phyloP scores from a whole-genome alignment of 1,140 invertebrate species.

The Carcinoscorpius rotundicauda region DNA sequence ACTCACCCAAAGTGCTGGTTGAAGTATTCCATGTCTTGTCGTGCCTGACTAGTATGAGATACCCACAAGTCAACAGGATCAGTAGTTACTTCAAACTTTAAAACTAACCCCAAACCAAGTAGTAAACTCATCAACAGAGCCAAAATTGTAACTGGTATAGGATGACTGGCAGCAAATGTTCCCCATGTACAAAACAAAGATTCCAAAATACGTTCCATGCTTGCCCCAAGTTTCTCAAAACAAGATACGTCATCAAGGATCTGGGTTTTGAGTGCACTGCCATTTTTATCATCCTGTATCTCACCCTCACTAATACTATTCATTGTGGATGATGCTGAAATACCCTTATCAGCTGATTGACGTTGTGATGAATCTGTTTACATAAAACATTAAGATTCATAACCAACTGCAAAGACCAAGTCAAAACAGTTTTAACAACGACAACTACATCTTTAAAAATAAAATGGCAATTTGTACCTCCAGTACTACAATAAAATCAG shows the following conservation, averaged over 20 bases:
- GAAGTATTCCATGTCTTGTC: constrained; percentile 79
- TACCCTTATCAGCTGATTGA: no score
- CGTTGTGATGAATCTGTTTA: no score
- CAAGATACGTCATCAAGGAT: background rate
- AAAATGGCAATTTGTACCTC: no score
- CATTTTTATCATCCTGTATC: no score
- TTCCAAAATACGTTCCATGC: constrained; percentile 60
- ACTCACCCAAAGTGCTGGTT: constrained; percentile 62
- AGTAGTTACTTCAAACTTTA: constrained; percentile 59
- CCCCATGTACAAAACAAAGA: constrained; percentile 69
- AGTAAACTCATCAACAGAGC: constrained; percentile 49
- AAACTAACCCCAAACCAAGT: constrained; percentile 44
- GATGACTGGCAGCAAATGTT: constrained; percentile 59
- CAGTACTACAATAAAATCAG: no score
- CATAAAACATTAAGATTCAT: no score
- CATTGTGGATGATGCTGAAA: no score
- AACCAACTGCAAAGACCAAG: no score
- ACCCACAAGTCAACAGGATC: constrained; percentile 99
- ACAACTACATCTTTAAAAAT: no score
- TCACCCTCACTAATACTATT: no score
- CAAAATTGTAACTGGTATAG: constrained; percentile 59
- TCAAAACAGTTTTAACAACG: no score
- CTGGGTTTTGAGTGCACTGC: no score
- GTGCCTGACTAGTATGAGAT: constrained; percentile 64
- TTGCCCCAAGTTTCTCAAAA: constrained; percentile 61